Base-by-base conservation (phyloP, 2,797 vertebrate species). In the Falco novaeseelandiae region DNA sequence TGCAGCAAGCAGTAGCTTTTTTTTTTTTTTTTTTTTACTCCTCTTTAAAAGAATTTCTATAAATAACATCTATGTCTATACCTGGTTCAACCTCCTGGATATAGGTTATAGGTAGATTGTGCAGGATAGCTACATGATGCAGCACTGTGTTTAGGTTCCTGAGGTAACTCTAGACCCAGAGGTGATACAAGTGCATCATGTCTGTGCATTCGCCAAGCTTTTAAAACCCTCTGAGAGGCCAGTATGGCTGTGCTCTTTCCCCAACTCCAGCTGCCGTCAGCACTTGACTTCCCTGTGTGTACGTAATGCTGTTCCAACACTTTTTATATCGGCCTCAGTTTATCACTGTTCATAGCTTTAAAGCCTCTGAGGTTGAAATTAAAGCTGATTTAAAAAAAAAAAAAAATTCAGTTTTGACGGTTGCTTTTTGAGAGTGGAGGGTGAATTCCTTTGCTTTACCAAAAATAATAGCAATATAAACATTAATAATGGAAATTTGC, bases 11-110 rank as follows among this genome's bases (percentile, higher is more conserved):
- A 79, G 36, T 59, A 59, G 12, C 26, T 88, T 67, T 29, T 93
- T 83, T 76, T 36, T 55, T 65, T 46, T 88, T 67, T 29, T 93
- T 83, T 76, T 32, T 46, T n/a, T 9, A 63, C 32, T 89, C 38
- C 34, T 71, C 73, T 90, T 85, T 79, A 30, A 44, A 89, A 77
- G 9, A 23, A 30, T 54, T 77, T 78, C 80, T 89, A 87, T 92
- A 96, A 92, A 90, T 96, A 94, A 44, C 54, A 66, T 79, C 65
- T 83, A 23, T 65, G 26, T 59, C 83, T 73, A 4, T 70, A 66
- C 57, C 42, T 85, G 9, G 2, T 70, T 92, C 38, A 79, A 1
- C 10, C 61, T 85, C 42, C 51, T 69, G 49, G 27, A 32, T 95
- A 29, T 46, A 70, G 67, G 22, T 77, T 59, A 55, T 34, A 44